phyloP scores from a whole-genome alignment of 2,888 invertebrate genomes.

The Timema podura region DNA sequence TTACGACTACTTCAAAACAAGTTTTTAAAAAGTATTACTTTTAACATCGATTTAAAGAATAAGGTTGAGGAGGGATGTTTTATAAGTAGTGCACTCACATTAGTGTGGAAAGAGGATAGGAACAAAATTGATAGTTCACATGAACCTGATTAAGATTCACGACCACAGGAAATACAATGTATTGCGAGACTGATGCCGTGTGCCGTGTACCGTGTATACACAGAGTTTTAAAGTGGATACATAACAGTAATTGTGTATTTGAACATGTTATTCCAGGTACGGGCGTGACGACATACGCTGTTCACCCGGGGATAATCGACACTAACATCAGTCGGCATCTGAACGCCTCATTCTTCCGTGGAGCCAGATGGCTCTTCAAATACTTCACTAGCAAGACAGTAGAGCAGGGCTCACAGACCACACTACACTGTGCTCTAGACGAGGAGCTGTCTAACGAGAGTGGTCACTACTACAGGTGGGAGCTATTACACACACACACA shows the following conservation, averaged over 20 bases:
- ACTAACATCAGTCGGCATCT: constrained; percentile 69
- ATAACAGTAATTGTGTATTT: too few species aligned
- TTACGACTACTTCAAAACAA: too few species aligned
- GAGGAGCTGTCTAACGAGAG: constrained; percentile 44
- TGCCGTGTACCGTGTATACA: too few species aligned
- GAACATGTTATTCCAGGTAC: constrained; percentile 20
- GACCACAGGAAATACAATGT: background rate
- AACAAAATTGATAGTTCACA: too few species aligned
- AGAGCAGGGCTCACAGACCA: constrained; percentile 47
- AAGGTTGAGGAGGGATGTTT: too few species aligned
- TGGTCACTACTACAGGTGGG: constrained; percentile 47
- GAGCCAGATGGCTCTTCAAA: constrained; percentile 46
- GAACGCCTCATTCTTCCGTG: constrained; percentile 48
- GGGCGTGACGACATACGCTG: constrained; percentile 27
- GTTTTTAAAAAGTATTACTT: too few species aligned
- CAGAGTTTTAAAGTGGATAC: too few species aligned
- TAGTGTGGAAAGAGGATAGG: too few species aligned
- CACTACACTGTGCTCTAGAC: constrained; percentile 45
- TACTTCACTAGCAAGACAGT: constrained; percentile 38
- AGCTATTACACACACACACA: background rate
- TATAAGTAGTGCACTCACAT: too few species aligned
- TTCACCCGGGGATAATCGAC: constrained; percentile 29
- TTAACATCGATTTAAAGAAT: too few species aligned
- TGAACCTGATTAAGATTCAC: too few species aligned
- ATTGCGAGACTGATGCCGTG: background rate